Evolutionary conservation across 2,797 vertebrate genomes (phyloP), one percentile per base, ranked within the genome.

Genomic region (Rhabdomys pumilio): DNA sequence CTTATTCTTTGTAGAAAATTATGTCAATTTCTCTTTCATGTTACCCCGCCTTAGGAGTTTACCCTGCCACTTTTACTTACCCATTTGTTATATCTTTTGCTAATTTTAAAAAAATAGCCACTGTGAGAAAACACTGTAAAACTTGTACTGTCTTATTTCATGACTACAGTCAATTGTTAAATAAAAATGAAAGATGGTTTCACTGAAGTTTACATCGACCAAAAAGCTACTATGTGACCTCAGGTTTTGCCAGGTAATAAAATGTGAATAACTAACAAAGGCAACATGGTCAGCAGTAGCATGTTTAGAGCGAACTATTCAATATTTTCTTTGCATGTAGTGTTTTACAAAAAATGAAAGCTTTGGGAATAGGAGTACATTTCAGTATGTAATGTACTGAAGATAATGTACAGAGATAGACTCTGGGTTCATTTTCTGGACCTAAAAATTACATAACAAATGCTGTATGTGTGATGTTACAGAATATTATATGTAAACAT

Each of bases 81-180:
- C 1, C 10, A 83, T 83, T 81, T 85, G 3, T 29, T 22, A 10
- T 65, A 75, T 57, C 31, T 85, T 79, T 67, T 83, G 41, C 29
- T 73, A 89, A 91, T 72, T 89, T 84, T 94, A 47, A 61, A 82
- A 41, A 72, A 76, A 72, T 7, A 72, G 8, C 29, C 10, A 38
- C 76, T 31, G 38, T 29, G 55, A 47, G 44, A 20, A 84, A 9
- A 93, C 53, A 13, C 0, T 92, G 50, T 55, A 61, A 92, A 87
- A 34, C 17, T 6, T 69, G 9, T 19, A 9, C 0, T 50, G 57
- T 94, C 91, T 77, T 85, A 73, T 50, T 91, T 87, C 83, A 76
- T 61, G 44, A 90, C 72, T n/a, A 44, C 14, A n/a, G 11, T 47
- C 47, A 59, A 75, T 86, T 91, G 50, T 93, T 85, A 90, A 95